Percentiles rank a stretch among this genome's conserved stretches.
Conservation (phyloP, 2,888 invertebrate species). For the Orchestes rusci region DNA sequence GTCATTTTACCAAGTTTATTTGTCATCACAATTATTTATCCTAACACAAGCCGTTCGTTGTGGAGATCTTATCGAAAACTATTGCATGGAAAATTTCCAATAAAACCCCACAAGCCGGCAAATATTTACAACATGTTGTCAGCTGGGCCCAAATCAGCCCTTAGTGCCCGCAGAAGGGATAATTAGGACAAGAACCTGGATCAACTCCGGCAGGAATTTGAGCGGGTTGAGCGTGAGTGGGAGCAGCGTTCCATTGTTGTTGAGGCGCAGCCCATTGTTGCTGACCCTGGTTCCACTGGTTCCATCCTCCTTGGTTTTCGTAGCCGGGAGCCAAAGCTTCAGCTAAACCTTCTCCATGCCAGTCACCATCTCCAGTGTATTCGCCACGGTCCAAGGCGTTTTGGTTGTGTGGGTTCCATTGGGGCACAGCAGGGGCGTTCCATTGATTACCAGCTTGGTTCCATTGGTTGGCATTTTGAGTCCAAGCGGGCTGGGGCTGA, state of each 20-base stretch:
- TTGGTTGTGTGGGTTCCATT: slow-evolving; percentile 32
- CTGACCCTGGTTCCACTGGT: slow-evolving; percentile 24
- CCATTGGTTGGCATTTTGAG: slow-evolving; percentile 11
- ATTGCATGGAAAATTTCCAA: no score
- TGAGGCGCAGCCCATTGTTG: background rate
- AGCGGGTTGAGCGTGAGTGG: slow-evolving; percentile 24
- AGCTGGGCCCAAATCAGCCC: slow-evolving; percentile 13
- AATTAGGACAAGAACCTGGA: slow-evolving; percentile 42
- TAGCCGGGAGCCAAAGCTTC: slow-evolving; percentile 41
- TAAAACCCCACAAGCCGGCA: no score
- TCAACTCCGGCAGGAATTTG: slow-evolving; percentile 43
- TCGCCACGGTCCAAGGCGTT: slow-evolving; percentile 36
- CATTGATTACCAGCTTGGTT: slow-evolving; percentile 18
- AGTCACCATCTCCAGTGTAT: slow-evolving; percentile 40
- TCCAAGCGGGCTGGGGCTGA: slow-evolving; percentile 25
- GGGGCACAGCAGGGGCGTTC: slow-evolving; percentile 24
- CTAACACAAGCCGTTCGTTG: no score
- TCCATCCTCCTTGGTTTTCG: slow-evolving; percentile 22
- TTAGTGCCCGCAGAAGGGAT: slow-evolving; percentile 42
- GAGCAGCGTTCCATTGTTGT: slow-evolving; percentile 15
- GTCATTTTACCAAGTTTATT: no score
- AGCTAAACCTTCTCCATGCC: slow-evolving; percentile 43
- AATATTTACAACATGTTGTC: slow-evolving; percentile 18
- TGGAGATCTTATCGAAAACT: no score
- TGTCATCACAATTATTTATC: no score